Evolutionary conservation across 2,888 invertebrate genomes (phyloP).

Genomic region (Timema cristinae): DNA sequence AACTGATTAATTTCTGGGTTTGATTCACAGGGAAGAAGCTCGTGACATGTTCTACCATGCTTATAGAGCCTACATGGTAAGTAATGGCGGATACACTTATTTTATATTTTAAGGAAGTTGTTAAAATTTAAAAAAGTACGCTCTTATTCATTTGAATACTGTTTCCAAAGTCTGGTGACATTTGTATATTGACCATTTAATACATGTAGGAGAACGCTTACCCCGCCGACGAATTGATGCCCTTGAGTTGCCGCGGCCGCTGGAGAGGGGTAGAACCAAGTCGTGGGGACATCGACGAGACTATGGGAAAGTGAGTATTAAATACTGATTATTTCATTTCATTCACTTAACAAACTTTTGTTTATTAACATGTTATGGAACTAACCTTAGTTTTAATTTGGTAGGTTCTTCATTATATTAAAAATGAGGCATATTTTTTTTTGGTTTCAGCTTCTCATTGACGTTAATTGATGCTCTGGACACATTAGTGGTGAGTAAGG

Average conservation of each 20-base stretch:
- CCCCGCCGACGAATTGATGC: slow-evolving; percentile 98
- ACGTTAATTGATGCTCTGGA: slow-evolving; percentile 94
- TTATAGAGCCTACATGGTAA: slow-evolving; percentile 88
- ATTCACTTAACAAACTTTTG: too few relatives aligned
- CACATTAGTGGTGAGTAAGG: slow-evolving; percentile 67
- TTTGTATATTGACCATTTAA: slow-evolving; percentile 19
- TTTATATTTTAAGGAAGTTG: too few relatives aligned
- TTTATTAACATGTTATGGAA: too few relatives aligned
- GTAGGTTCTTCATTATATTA: too few relatives aligned
- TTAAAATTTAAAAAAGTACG: not conserved
- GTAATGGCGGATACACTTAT: not conserved
- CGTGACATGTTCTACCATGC: slow-evolving; percentile 97
- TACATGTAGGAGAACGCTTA: slow-evolving; percentile 73
- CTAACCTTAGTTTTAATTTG: too few relatives aligned
- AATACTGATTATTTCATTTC: too few relatives aligned
- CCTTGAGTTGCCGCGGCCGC: slow-evolving; percentile 88
- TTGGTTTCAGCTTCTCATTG: slow-evolving; percentile 81
- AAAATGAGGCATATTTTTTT: slow-evolving; percentile 21
- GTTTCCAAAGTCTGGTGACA: not conserved
- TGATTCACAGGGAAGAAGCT: slow-evolving; percentile 72
- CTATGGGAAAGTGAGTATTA: slow-evolving; percentile 86
- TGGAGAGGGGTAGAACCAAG: slow-evolving; percentile 85
- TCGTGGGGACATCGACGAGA: slow-evolving; percentile 94
- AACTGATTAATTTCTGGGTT: slow-evolving; percentile 11
- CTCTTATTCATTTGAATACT: not conserved